A percentile compares a stretch with the other conserved stretches of the same genome.
Evolutionary conservation across 2,113 vertebrate species (phyloP).

Genomic region (Amblyornis subalaris): DNA sequence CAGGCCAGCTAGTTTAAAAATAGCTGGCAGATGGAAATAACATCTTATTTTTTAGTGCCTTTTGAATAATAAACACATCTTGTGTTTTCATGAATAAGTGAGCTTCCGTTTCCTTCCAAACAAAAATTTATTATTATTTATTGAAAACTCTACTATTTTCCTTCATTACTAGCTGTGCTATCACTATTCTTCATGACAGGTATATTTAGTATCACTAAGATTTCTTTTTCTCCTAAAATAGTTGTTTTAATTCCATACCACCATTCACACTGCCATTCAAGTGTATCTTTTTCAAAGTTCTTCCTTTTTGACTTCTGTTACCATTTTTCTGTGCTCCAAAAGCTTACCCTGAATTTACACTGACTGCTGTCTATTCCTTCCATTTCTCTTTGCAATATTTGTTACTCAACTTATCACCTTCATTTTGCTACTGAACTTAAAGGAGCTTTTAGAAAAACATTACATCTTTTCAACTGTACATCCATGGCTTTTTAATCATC

Average conservation of each 20-base stretch:
- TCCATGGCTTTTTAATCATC: background rate
- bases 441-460: conserved; percentile 2
- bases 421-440: background rate
- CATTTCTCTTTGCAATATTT: background rate
- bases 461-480: background rate
- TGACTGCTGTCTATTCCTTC: background rate
- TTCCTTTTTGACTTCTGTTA: background rate
- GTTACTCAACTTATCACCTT: background rate
- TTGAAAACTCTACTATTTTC: background rate
- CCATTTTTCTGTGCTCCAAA: background rate
- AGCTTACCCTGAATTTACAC: background rate
- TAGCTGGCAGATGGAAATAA: background rate
- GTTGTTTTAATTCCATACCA: background rate
- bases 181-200: background rate
- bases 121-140: background rate
- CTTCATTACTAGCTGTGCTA: background rate
- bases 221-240: background rate
- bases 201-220: background rate
- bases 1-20: background rate
- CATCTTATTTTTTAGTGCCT: background rate
- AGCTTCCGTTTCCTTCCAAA: background rate
- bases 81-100: background rate
- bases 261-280: background rate
- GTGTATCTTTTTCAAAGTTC: background rate
- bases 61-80: background rate